These are phyloP conservation scores for Cryptomyrus ogoouensis DNA, from an alignment of 2,113 vertebrate species.

Conservation along the genomic window DNA sequence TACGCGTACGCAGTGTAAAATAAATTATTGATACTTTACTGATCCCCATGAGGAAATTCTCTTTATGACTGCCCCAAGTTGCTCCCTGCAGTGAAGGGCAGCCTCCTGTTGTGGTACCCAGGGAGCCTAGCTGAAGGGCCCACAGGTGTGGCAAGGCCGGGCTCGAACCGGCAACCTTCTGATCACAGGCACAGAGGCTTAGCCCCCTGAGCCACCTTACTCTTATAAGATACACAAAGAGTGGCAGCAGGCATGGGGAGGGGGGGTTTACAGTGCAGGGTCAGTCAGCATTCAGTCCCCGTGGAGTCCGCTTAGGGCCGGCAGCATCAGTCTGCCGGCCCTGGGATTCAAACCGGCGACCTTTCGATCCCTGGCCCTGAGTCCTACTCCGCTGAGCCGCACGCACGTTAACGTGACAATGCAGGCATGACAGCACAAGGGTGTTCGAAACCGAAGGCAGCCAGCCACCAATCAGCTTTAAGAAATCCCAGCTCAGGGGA, in stretches of 20 bases:
- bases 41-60: no score
- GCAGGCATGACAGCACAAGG: not conserved
- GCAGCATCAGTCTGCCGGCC: not conserved
- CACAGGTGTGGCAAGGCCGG: no score
- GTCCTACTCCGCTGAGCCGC: not conserved
- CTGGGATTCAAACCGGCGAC: not conserved
- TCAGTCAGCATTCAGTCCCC: not conserved
- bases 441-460: not conserved
- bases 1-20: not conserved
- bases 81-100: no score
- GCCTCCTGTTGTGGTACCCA: no score
- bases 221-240: not conserved
- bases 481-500: not conserved
- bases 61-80: no score
- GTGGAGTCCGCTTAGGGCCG: not conserved
- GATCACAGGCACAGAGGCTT: no score
- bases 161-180: no score
- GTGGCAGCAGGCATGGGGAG: not conserved
- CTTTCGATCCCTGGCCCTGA: not conserved
- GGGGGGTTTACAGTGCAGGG: not conserved
- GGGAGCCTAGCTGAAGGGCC: no score
- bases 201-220: not conserved
- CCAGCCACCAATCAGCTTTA: not conserved
- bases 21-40: no score
- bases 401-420: not conserved